Evolutionary conservation across 2,797 vertebrate species (phyloP).

Genomic region (Caiman crocodilus): DNA sequence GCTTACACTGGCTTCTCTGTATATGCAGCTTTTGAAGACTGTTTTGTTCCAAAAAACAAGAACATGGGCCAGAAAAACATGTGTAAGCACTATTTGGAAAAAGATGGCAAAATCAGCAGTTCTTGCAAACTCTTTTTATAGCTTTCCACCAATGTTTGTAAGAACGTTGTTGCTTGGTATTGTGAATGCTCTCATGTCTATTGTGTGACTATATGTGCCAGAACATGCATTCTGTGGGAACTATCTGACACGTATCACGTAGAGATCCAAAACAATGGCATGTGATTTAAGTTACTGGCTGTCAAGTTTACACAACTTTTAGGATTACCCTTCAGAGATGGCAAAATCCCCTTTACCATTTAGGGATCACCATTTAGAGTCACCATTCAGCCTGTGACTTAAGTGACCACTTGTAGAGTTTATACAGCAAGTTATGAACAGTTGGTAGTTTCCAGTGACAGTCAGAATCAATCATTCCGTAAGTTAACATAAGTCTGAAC

Average conservation of each 20-base stretch:
- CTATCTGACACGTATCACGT: not conserved
- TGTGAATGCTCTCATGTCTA: not conserved
- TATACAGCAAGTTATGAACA: not conserved
- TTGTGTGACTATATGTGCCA: not conserved
- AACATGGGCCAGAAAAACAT: not conserved
- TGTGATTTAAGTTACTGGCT: not conserved
- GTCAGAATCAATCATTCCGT: not conserved
- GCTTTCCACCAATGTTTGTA: conserved; percentile 46
- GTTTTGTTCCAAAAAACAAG: not conserved
- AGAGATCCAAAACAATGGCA: not conserved
- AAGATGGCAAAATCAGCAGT: not conserved
- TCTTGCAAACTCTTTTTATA: not conserved
- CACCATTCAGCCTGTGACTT: no score
- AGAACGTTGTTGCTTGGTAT: not conserved
- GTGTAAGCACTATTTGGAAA: not conserved
- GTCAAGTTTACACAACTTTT: no score
- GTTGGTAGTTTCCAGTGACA: not conserved
- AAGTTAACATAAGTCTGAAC: not conserved
- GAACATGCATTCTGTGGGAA: not conserved
- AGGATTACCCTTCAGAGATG: no score
- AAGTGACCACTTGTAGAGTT: no score
- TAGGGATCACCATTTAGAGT: no score
- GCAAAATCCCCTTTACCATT: no score
- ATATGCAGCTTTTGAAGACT: not conserved
- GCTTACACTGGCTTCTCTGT: not conserved